Conservation (phyloP, 2,113 vertebrate genomes). For the Amphilophus citrinellus region DNA sequence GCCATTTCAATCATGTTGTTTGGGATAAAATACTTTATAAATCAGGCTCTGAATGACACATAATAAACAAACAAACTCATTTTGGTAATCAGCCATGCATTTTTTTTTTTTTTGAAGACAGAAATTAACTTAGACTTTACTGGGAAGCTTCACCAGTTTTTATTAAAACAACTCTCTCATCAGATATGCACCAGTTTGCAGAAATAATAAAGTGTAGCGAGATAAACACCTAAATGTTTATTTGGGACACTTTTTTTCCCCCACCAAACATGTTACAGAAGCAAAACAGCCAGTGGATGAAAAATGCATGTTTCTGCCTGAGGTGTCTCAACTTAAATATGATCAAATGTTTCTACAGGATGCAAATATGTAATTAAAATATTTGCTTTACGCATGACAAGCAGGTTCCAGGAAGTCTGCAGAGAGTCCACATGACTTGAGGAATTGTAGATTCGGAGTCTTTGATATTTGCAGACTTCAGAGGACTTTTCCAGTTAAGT, state of each 20-base stretch:
- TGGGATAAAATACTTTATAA: neutral
- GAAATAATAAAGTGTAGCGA: neutral
- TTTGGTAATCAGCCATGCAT: neutral
- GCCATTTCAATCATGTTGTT: fast-evolving
- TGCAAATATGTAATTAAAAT: neutral
- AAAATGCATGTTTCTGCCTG: neutral
- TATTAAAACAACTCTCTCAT: fast-evolving
- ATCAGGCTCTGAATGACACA: neutral
- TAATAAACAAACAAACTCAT: neutral
- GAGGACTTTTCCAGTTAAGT: neutral
- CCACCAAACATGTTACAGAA: neutral
- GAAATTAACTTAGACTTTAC: neutral
- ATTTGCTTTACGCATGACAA: neutral
- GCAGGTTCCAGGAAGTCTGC: neutral
- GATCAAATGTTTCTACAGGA: neutral
- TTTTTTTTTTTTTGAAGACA: neutral
- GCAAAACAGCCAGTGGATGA: neutral
- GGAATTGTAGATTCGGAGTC: neutral
- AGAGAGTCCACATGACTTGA: neutral
- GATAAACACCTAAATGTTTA: neutral
- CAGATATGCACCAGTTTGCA: neutral
- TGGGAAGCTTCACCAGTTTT: fast-evolving
- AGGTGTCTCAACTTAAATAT: neutral
- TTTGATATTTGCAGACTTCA: neutral
- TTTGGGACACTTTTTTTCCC: neutral